Evolutionary conservation across 2,888 invertebrate species (phyloP).

Genomic region (Aplocera efformata): DNA sequence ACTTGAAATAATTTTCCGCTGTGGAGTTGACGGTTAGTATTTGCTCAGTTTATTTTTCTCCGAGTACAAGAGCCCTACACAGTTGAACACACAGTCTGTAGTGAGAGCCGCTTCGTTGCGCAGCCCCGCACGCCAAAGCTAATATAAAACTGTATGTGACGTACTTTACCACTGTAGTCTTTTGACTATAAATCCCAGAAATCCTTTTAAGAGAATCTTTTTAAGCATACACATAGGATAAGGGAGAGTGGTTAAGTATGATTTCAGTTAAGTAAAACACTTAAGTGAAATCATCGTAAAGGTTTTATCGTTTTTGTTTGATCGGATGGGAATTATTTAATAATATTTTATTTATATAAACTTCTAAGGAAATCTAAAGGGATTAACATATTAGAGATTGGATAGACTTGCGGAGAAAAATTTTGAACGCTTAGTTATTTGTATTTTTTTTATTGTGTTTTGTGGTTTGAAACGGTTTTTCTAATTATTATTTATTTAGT

Average conservation of each 20-base stretch:
- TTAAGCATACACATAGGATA: slow-evolving; percentile 2
- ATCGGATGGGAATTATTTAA: no score
- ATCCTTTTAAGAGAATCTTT: slow-evolving; percentile 24
- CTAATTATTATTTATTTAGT: no score
- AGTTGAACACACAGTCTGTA: slow-evolving; percentile 63
- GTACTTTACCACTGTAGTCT: slow-evolving; percentile 47
- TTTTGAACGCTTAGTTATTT: no score
- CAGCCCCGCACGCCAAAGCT: slow-evolving; percentile 49
- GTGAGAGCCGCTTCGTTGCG: slow-evolving; percentile 56
- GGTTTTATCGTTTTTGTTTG: no score
- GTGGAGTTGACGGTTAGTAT: slow-evolving; percentile 55
- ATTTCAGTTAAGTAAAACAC: no score
- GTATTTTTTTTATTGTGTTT: no score
- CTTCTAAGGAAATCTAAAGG: no score
- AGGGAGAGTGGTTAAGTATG: slow-evolving; percentile 11
- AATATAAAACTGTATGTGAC: slow-evolving; percentile 61
- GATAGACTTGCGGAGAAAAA: no score
- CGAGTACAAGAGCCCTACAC: slow-evolving; percentile 57
- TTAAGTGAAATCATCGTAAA: no score
- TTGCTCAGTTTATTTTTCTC: slow-evolving; percentile 72
- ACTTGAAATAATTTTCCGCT: slow-evolving; percentile 55
- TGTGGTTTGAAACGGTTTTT: no score
- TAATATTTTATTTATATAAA: no score
- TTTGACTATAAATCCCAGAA: slow-evolving; percentile 41
- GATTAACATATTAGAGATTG: no score